A percentile compares a stretch with the other conserved stretches of the same genome.
Evolutionary conservation across 2,113 vertebrate species (phyloP).

Genomic region (Vidua chalybeata): DNA sequence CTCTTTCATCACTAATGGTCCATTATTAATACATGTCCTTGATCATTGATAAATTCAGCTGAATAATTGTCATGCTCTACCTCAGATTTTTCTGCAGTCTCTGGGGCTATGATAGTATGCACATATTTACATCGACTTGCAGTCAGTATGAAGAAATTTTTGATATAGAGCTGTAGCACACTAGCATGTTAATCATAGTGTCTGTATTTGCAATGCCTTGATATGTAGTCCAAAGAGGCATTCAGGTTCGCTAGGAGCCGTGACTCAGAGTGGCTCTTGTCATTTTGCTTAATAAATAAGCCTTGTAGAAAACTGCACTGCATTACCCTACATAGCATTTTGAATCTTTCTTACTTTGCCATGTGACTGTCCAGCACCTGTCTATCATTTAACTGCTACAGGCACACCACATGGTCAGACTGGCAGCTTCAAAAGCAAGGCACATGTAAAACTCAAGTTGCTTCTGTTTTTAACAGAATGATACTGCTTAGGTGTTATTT

Average conservation of each 20-base stretch:
- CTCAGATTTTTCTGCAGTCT: background rate
- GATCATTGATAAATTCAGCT: background rate
- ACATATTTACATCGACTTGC: background rate
- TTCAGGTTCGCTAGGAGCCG: background rate
- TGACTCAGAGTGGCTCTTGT: background rate
- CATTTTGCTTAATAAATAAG: background rate
- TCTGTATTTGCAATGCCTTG: background rate
- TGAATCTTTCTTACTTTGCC: background rate
- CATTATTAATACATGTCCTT: conserved; percentile 1
- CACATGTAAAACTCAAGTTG: background rate
- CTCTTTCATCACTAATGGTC: conserved; percentile 10
- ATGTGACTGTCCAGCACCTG: background rate
- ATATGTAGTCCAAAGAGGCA: background rate
- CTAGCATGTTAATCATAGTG: background rate
- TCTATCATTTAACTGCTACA: background rate
- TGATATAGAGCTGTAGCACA: background rate
- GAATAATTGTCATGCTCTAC: background rate
- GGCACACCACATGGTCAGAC: background rate
- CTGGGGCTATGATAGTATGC: background rate
- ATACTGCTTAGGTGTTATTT: background rate
- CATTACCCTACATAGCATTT: background rate
- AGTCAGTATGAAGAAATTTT: background rate
- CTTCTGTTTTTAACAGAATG: background rate
- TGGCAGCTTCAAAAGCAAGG: background rate
- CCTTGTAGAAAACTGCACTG: background rate